Evolutionary conservation across 1,140 invertebrate genomes (phyloP).

Genomic region (Meteorus sp.): DNA sequence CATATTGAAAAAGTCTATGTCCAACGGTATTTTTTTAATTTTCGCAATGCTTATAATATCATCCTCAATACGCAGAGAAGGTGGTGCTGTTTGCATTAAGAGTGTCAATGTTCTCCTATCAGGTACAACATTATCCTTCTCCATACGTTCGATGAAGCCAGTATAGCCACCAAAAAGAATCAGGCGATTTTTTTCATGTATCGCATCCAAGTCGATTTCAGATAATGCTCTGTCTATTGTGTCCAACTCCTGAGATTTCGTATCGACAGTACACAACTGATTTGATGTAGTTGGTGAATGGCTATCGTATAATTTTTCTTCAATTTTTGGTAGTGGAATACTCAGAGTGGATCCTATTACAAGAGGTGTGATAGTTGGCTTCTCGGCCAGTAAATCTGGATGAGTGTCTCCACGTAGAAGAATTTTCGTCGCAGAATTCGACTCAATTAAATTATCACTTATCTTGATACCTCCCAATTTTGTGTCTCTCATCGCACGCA

Average conservation of each 20-base stretch:
- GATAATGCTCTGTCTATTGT: not conserved
- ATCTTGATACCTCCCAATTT: constrained; percentile 69
- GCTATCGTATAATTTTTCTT: not conserved
- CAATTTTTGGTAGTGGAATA: not conserved
- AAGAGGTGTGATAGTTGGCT: constrained; percentile 35
- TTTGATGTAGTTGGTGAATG: not conserved
- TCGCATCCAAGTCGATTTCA: constrained; percentile 7
- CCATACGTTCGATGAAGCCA: constrained; percentile 77
- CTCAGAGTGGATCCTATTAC: not conserved
- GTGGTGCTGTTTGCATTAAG: constrained; percentile 72
- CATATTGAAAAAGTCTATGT: constrained; percentile 84
- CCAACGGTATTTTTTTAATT: constrained; percentile 61
- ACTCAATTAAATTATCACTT: constrained; percentile 54
- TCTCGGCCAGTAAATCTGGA: constrained; percentile 43
- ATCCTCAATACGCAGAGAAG: constrained; percentile 67
- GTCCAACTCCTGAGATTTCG: not conserved
- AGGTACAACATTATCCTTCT: constrained; percentile 66
- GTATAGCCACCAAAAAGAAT: constrained; percentile 77
- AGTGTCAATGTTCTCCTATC: constrained; percentile 79
- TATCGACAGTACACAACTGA: not conserved
- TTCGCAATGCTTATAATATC: constrained; percentile 61
- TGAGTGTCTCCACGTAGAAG: constrained; percentile 22
- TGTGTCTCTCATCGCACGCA: constrained; percentile 79
- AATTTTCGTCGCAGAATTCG: constrained; percentile 19
- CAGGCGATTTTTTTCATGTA: constrained; percentile 64